Conservation (phyloP, 2,113 vertebrate genomes). For the Scartelaos histophorus region DNA sequence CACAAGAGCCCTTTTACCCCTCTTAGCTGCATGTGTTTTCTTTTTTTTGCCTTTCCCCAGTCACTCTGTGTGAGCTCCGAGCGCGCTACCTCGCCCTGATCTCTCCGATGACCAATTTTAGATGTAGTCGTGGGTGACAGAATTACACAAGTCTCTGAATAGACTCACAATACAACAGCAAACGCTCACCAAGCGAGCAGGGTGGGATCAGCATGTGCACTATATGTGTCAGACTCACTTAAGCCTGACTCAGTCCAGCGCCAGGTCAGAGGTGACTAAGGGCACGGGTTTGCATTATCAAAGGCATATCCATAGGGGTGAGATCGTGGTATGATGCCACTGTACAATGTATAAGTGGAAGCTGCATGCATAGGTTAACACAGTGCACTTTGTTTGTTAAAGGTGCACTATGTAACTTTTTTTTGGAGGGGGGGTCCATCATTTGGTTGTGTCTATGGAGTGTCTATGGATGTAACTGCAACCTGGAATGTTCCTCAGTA, state of each 20-base stretch:
- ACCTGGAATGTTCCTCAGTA: too few relatives aligned
- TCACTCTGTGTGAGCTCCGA: conserved; percentile 6
- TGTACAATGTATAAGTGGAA: not conserved
- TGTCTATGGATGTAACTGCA: too few relatives aligned
- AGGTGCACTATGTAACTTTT: not conserved
- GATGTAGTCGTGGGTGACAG: conserved; percentile 38
- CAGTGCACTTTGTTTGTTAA: not conserved
- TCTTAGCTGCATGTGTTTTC: conserved; percentile 15
- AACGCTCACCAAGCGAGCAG: conserved; percentile 7
- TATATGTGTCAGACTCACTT: not conserved
- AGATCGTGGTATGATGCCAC: not conserved
- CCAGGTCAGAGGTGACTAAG: not conserved
- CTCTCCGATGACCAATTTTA: conserved; percentile 41
- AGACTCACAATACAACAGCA: conserved; percentile 32
- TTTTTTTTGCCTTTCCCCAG: not conserved
- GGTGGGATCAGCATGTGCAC: not conserved
- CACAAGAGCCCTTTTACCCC: conserved; percentile 30
- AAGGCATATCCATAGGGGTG: not conserved
- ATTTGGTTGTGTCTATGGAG: too few relatives aligned
- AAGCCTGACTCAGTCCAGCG: not conserved
- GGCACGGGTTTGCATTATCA: not conserved
- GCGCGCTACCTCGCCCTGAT: conserved; percentile 23
- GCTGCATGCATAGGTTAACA: not conserved
- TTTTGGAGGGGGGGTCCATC: too few relatives aligned
- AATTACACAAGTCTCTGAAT: conserved; percentile 46